Evolutionary conservation across 2,113 vertebrate genomes (phyloP).

Genomic region (Cyanistes caeruleus): DNA sequence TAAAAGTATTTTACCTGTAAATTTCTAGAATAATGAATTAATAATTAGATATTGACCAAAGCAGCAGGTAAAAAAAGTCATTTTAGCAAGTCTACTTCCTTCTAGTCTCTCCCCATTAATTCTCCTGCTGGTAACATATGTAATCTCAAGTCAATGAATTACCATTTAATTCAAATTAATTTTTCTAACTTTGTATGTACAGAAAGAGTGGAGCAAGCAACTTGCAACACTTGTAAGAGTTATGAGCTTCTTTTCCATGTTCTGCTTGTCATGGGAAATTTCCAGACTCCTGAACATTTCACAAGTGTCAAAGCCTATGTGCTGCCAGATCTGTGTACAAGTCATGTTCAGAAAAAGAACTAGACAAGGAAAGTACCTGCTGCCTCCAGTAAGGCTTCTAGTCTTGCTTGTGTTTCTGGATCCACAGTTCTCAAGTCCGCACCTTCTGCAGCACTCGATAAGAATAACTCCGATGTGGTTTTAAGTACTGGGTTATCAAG

Average conservation of each 20-base stretch:
- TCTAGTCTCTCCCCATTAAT: not conserved
- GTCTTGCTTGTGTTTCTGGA: constrained; percentile 96
- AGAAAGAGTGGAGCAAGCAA: not conserved
- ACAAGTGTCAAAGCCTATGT: not conserved
- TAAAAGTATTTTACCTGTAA: not conserved
- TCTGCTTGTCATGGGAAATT: not conserved
- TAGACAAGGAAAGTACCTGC: constrained; percentile 83
- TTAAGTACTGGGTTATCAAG: constrained; percentile 98
- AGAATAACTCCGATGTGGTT: constrained; percentile 95
- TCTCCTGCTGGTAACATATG: not conserved
- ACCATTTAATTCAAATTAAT: not conserved
- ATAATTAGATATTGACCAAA: not conserved
- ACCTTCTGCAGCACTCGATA: constrained; percentile 93
- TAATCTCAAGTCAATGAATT: not conserved
- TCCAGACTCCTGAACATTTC: not conserved
- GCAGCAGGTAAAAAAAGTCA: not conserved
- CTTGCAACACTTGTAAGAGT: not conserved
- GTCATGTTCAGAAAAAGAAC: not conserved
- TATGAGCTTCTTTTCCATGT: not conserved
- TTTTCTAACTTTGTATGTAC: not conserved
- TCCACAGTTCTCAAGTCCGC: constrained; percentile 95
- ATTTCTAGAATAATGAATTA: not conserved
- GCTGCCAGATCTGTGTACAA: not conserved
- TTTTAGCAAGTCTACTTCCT: not conserved
- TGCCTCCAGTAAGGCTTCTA: constrained; percentile 96